Conservation (phyloP, 2,888 invertebrate species). For the Lumbricus terrestris region DNA sequence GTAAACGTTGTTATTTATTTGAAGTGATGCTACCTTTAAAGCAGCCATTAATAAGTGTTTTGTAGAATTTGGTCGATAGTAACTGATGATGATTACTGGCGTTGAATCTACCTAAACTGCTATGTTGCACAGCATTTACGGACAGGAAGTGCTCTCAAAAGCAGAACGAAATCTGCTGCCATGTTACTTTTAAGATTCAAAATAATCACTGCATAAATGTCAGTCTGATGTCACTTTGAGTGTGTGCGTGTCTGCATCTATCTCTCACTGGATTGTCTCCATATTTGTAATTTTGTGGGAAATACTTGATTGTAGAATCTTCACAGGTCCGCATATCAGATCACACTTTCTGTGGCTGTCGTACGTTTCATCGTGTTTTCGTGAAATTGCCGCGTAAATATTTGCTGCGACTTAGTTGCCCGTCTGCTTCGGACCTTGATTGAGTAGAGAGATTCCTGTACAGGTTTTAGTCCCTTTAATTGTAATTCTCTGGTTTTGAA, state of each 20-base stretch:
- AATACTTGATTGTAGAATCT: neutral
- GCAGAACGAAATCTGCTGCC: neutral
- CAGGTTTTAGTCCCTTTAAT: neutral
- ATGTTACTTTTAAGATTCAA: neutral
- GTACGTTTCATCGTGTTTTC: neutral
- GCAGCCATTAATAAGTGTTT: neutral
- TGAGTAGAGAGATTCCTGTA: neutral
- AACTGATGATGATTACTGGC: neutral
- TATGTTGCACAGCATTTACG: neutral
- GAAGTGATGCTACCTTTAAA: neutral
- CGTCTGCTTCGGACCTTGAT: neutral
- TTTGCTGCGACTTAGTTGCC: neutral
- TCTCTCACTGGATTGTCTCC: neutral
- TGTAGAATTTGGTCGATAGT: neutral
- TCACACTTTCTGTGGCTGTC: neutral
- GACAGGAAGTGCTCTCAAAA: neutral
- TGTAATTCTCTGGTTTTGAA: neutral
- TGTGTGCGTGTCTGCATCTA: neutral
- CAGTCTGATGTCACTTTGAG: neutral
- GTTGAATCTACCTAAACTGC: neutral
- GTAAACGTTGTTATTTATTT: constrained; percentile 3
- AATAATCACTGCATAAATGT: neutral
- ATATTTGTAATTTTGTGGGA: neutral
- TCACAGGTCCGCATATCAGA: neutral
- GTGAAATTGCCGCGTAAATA: neutral